Conservation (phyloP, 2,797 vertebrate genomes). For the Urocyon cinereoargenteus region DNA sequence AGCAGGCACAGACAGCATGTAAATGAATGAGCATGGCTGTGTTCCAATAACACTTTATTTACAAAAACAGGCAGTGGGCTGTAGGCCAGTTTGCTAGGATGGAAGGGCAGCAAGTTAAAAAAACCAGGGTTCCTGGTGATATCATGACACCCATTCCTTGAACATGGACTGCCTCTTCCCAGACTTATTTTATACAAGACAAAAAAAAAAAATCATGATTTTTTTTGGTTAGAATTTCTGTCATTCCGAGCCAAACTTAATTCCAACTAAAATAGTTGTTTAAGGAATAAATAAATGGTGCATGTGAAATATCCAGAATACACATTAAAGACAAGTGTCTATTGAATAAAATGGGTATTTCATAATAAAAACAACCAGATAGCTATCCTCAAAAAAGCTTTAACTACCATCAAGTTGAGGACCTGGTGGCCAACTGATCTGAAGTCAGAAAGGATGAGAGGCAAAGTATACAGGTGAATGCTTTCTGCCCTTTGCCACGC, state of each 20-base stretch:
- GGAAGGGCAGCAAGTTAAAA: background rate
- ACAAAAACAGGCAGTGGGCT: background rate
- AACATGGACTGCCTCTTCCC: background rate
- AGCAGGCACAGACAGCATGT: background rate
- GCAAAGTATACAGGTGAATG: background rate
- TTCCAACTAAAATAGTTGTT: constrained; percentile 9
- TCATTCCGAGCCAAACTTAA: constrained; percentile 45
- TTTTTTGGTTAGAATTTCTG: constrained; percentile 53
- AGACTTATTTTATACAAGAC: background rate
- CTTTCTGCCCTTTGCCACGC: background rate
- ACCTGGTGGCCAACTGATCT: background rate
- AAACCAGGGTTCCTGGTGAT: background rate
- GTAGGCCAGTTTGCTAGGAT: background rate
- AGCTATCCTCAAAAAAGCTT: background rate
- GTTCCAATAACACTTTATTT: constrained; percentile 7
- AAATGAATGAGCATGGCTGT: background rate
- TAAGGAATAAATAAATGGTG: constrained; percentile 30
- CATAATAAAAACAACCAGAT: constrained; percentile 44
- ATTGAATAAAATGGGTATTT: constrained; percentile 52
- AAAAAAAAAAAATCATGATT: background rate
- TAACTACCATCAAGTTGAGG: background rate
- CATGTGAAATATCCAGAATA: background rate
- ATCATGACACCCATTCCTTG: background rate
- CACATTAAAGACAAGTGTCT: constrained; percentile 25
- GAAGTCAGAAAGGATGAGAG: background rate